phyloP scores from a whole-genome alignment of 2,113 vertebrate species.

The Tachycineta bicolor region DNA sequence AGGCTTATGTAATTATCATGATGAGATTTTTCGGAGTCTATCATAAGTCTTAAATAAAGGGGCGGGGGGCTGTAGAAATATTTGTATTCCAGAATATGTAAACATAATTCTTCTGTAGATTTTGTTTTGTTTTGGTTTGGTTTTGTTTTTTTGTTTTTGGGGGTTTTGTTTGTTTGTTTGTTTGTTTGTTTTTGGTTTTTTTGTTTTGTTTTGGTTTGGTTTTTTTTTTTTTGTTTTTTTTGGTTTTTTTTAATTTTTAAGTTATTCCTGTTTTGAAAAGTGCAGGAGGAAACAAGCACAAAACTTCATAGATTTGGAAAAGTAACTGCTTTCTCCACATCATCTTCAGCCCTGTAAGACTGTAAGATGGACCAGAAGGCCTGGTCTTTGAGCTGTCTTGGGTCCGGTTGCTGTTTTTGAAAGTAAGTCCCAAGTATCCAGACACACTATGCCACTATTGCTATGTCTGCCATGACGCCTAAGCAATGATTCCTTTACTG shows the following conservation, averaged over 20 bases:
- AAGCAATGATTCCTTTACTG: background rate
- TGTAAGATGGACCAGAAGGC: background rate
- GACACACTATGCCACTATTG: background rate
- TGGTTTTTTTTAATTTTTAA: background rate
- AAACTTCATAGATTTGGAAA: background rate
- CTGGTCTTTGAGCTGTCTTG: background rate
- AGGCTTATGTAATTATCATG: background rate
- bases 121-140: too few species aligned
- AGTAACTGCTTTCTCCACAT: background rate
- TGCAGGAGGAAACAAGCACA: background rate
- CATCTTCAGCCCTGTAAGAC: background rate
- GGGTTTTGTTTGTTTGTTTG: too few species aligned
- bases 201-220: too few species aligned
- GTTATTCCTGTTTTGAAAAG: background rate
- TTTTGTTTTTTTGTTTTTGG: background rate
- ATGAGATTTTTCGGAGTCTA: background rate
- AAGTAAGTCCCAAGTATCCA: background rate
- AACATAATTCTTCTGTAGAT: background rate
- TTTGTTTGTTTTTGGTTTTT: too few species aligned
- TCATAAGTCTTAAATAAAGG: background rate
- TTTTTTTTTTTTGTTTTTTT: background rate
- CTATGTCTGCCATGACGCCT: background rate
- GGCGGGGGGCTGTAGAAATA: background rate
- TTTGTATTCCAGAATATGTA: background rate
- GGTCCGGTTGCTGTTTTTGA: accelerated